Base-by-base conservation (phyloP, 2,888 invertebrate genomes). In the Drosophila mulleri region DNA sequence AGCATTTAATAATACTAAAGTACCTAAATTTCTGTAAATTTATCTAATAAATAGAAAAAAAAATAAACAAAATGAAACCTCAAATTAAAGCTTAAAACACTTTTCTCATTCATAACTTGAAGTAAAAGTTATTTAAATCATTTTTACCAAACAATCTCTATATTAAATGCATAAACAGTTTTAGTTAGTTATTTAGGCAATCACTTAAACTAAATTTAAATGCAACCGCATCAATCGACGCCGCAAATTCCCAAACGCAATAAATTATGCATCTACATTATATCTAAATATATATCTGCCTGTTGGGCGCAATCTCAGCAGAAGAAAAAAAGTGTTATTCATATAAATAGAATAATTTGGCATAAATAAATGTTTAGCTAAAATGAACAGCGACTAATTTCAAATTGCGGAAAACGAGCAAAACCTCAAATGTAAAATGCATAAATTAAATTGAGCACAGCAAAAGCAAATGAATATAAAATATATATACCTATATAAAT, bases 331-430 rank as follows among this genome's bases (percentile, higher is more conserved):
- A 44, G 20, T 35, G 20, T 44, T 56, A 16, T 20, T 29, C 47
- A 60, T 12, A 54, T 29, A 54, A 54, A 54, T 26, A 41, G 73
- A 68, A 53, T 48, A 71, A 71, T 75, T 75, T 63, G 63, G 58
- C 60, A 81, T 74, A 70, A 75, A 75, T 70, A 70, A 80, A 80
- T 79, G 72, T 65, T 71, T 69, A 68, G 67, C 47, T 60, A 45
- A 72, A 64, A 45, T 78, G 54, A 68, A 50, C 41, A 59, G 60
- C 52, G 52, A 81, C 82, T 78, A 73, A 73, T 78, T 70, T 78
- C 67, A 61, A 78, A 74, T 72, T 53, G 68, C 54, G 47, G 20
- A 29, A 61, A 75, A 63, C 37, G 54, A 58, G 70, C 26, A 20
- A 64, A 67, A 70, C 69, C 78, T 60, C 70, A 70, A 70, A 70